Conservation (phyloP, 2,113 vertebrate species). For the Spizaetus ornatus region DNA sequence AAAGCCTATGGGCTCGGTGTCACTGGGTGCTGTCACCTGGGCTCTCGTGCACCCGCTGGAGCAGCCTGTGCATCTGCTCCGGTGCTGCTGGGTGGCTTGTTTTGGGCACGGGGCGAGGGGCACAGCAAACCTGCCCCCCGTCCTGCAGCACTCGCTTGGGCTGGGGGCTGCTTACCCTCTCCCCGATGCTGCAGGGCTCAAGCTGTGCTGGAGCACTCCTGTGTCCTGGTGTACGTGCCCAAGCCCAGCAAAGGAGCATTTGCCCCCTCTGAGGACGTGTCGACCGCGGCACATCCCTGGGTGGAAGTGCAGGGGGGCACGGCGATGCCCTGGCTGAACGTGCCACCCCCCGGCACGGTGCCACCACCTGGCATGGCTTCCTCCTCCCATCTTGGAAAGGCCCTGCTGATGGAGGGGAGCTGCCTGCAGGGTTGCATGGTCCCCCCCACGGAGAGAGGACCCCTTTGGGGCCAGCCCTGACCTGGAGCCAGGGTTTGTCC, state of each 20-base stretch:
- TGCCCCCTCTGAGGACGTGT: background rate
- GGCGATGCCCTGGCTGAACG: background rate
- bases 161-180: background rate
- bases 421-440: accelerated
- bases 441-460: accelerated
- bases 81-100: background rate
- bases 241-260: background rate
- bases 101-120: background rate
- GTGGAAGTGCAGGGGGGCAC: too few species aligned
- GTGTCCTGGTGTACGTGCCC: background rate
- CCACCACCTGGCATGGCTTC: accelerated
- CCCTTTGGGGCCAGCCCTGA: background rate
- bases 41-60: background rate
- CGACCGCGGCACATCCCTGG: accelerated
- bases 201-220: too few species aligned
- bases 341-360: background rate
- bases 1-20: background rate
- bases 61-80: background rate
- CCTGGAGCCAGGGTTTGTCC: background rate
- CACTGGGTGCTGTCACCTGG: background rate
- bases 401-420: background rate
- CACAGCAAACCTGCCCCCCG: background rate
- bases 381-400: background rate
- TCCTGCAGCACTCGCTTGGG: background rate
- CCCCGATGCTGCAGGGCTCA: background rate